Base-by-base conservation (phyloP, 1,140 invertebrate species). In the Colletes gigas region DNA sequence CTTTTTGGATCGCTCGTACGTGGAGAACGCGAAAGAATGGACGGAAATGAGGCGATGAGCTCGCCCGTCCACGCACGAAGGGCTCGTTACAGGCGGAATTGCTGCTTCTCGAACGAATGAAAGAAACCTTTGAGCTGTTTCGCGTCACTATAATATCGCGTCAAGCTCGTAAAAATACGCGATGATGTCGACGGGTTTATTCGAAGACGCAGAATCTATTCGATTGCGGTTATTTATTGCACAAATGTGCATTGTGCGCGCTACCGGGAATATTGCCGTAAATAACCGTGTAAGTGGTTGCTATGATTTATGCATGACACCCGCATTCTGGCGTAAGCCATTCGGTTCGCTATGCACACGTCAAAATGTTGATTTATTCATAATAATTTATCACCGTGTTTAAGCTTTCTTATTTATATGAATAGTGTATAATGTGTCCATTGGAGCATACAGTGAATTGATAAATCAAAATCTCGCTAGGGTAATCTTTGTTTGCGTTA, bases 231-330 rank as follows among this genome's bases (percentile, higher is more conserved):
- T 63, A 72, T 78, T 72, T 78, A 65, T 72, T 30, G 68, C 47
- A 7, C 30, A 52, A 44, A 60, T 71, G 67, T n/a, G 67, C 59
- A 72, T 65, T 65, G 67, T 72, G 7, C 14, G 39, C 19, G 1
- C 50, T 57, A 30, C 30, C 30, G 30, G 60, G 47, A 55, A 72
- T 72, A 47, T 63, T 54, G 39, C 52, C 52, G 14, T 78, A 78
- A 78, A 72, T 72, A 78, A 78, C 21, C 10, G 19, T 55, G 50
- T 72, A 55, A 63, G 76, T 71, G 68, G n/a, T 4, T 10, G 14
- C 14, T 2, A 4, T 62, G 57, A 70, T 70, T 21, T 10, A 78
- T 62, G 30, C 4, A 3, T 9, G 19, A 14, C 50, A 50, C 63
- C 12, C 21, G 47, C 14, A 14, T 14, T 8, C n/a, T 39, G 21